A percentile compares a stretch with the other conserved stretches of the same genome.
Evolutionary conservation across 2,113 vertebrate species (phyloP).

Genomic region (Loxodonta africana): DNA sequence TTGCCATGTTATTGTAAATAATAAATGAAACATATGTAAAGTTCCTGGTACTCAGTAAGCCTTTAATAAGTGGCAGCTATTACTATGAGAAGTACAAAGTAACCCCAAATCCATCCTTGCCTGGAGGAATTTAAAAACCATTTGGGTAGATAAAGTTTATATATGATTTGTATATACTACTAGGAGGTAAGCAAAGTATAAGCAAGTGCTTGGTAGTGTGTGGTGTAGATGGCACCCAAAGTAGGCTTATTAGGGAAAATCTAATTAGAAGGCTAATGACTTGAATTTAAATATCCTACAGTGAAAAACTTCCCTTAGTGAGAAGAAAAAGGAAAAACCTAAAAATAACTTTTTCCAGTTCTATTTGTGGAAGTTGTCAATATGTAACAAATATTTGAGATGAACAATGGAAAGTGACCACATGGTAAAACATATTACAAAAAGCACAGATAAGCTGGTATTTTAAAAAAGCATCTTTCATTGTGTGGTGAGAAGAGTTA

Average conservation of each 20-base stretch:
- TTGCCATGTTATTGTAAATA: constrained; percentile 59
- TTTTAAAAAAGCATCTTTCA: constrained; percentile 18
- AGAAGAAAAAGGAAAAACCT: constrained; percentile 50
- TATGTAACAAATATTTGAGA: constrained; percentile 11
- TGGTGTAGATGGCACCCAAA: background rate
- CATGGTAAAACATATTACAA: constrained; percentile 34
- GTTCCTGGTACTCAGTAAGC: constrained; percentile 27
- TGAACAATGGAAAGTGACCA: background rate
- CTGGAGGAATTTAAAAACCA: constrained; percentile 52
- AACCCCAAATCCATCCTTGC: constrained; percentile 57
- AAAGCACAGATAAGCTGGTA: constrained; percentile 6
- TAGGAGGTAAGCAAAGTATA: constrained; percentile 43
- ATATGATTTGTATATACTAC: background rate
- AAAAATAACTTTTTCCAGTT: constrained; percentile 52
- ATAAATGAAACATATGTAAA: constrained; percentile 55
- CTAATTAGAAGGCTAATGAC: constrained; percentile 1
- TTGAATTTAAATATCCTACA: constrained; percentile 40
- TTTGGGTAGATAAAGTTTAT: constrained; percentile 47
- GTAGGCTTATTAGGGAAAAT: background rate
- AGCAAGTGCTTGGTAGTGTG: background rate
- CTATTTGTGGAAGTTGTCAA: background rate
- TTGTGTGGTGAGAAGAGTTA: no score
- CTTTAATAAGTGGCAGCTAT: constrained; percentile 23
- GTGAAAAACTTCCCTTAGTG: constrained; percentile 21
- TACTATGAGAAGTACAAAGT: constrained; percentile 42